Evolutionary conservation across 2,113 vertebrate genomes (phyloP).

Genomic region (Mesocricetus auratus): DNA sequence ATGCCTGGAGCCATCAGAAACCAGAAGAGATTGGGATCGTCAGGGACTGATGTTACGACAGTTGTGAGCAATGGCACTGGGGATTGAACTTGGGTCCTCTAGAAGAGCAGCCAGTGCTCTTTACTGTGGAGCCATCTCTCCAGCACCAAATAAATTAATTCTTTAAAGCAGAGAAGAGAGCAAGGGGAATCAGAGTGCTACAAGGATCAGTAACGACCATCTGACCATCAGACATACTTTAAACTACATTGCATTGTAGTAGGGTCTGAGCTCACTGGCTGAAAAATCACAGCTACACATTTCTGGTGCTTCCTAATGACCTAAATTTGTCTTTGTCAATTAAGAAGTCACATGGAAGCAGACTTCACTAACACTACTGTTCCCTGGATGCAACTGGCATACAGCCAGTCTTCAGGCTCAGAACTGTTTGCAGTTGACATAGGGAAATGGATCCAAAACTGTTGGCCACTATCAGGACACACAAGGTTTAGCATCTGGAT

Average conservation of each 20-base stretch:
- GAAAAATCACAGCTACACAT: constrained; percentile 62
- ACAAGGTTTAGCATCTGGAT: not conserved
- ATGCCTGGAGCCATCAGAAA: not conserved
- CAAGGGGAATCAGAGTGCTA: not conserved
- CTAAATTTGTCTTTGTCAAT: constrained; percentile 76
- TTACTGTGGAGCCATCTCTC: not conserved
- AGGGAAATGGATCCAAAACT: not conserved
- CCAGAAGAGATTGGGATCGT: not conserved
- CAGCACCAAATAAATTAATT: not conserved
- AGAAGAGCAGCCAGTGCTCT: not conserved
- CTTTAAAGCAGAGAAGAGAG: not conserved
- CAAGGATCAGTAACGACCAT: constrained; percentile 64
- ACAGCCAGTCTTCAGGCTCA: not conserved
- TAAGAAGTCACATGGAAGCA: constrained; percentile 64
- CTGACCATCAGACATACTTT: constrained; percentile 70
- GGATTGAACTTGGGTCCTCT: not conserved
- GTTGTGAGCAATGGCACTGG: not conserved
- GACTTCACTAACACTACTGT: not conserved
- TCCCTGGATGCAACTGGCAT: not conserved
- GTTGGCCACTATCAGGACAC: not conserved
- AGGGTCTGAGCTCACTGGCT: constrained; percentile 72
- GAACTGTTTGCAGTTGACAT: not conserved
- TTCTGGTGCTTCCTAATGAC: constrained; percentile 73
- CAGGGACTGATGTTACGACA: not conserved
- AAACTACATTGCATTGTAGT: constrained; percentile 67